Base-by-base conservation (phyloP, 1,140 invertebrate species). In the Trichonephila clavata region DNA sequence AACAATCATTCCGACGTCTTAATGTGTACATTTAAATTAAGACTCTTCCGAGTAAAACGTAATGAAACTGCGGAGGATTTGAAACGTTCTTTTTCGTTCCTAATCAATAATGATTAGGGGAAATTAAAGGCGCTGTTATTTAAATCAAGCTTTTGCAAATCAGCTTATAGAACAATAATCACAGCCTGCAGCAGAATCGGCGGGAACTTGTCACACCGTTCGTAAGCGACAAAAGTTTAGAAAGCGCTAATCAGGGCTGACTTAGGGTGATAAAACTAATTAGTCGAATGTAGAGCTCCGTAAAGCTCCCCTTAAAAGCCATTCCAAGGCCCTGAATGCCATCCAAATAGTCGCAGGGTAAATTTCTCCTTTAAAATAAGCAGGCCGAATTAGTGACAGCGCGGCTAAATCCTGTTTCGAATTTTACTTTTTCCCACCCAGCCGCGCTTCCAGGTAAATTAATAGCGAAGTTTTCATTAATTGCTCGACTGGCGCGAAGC, bases 181-280 rank as follows among this genome's bases (percentile, higher is more conserved):
- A 90, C 68, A n/a, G 13, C 27, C 6, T 16, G 7, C 7, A 14
- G 24, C 43, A 16, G 18, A 50, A 20, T 43, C 80, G 20, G 18
- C 20, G 13, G 68, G n/a, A 24, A 16, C 24, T 71, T 50, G 50
- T 50, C 50, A 50, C 50, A 50, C 50, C 10, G 50, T 13, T 13
- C 16, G 27, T 6, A 14, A 2, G 68, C 68, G 16, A 83, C 80
- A 83, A 90, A 90, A 90, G 88, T 90, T 90, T 60, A 39, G 24
- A 80, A 71, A 71, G 88, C 57, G 2, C 88, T 90, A 90, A 90
- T 90, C 68, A 90, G 68, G n/a, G 68, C 65, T 71, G 65, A 20
- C 65, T 90, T 90, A 90, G 77, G 60, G 88, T 50, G 88, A 90
- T 90, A 90, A 90, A 90, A 57, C 68, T 90, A 90, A 90, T 90